Conservation (phyloP, 2,113 vertebrate species). For the Nicator chloris region DNA sequence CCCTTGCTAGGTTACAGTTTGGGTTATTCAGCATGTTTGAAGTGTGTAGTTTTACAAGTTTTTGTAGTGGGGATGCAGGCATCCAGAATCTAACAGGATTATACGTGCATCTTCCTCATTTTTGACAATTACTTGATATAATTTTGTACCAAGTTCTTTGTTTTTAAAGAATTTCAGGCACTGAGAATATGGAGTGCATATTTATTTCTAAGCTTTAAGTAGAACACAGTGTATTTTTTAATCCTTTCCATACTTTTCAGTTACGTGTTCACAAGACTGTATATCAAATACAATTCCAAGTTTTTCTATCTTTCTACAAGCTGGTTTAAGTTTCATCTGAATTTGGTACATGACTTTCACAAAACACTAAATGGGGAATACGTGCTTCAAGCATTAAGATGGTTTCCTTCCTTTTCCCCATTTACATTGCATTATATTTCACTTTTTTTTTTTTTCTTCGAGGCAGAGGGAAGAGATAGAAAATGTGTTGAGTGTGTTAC, state of each 20-base stretch:
- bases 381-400: constrained; percentile 30
- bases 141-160: constrained; percentile 73
- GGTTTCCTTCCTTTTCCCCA: constrained; percentile 19
- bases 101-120: constrained; percentile 65
- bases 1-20: constrained; percentile 12
- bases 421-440: constrained; percentile 39
- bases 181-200: constrained; percentile 24
- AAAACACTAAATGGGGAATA: constrained; percentile 43
- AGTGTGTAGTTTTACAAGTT: constrained; percentile 42
- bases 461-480: constrained; percentile 23
- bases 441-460: not conserved
- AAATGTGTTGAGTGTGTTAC: not conserved
- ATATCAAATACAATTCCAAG: not conserved
- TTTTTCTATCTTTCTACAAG: constrained; percentile 64
- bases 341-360: constrained; percentile 52
- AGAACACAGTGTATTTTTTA: constrained; percentile 68
- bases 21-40: constrained; percentile 31
- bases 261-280: constrained; percentile 20
- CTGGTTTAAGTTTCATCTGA: constrained; percentile 32
- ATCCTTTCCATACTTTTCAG: constrained; percentile 53
- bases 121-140: constrained; percentile 70
- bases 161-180: constrained; percentile 73
- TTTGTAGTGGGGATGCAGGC: constrained; percentile 76
- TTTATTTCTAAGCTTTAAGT: constrained; percentile 71
- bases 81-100: constrained; percentile 65